Base-by-base conservation (phyloP, 2,113 vertebrate genomes). In the Hippoglossus stenolepis region DNA sequence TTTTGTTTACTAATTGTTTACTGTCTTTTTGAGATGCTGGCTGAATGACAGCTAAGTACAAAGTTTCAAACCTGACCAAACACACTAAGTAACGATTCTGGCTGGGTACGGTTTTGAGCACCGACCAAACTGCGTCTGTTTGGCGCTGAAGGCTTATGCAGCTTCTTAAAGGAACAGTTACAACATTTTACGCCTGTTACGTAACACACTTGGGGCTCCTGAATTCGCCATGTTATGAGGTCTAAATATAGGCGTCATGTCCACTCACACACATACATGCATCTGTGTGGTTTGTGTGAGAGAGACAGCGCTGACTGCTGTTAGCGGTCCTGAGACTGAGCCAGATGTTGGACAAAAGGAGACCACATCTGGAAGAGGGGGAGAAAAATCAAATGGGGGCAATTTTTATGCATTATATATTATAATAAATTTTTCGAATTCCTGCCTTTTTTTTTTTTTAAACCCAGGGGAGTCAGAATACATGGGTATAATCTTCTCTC, bases 261-360 rank as follows among this genome's bases (percentile, higher is more conserved):
- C 21, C 15, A 28, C 45, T 40, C 35, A 43, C 54, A 38, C 35
- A 26, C 24, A 26, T 31, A 74, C 23, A 70, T 43, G 35, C 26
- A 49, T 75, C 57, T 82, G 71, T 61, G 58, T 51, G 59, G 14
- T 82, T 62, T 56, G 66, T 13, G 35, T 40, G 6, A 0, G 9
- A 47, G 31, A 57, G 38, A 12, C 11, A 13, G 40, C 2, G 17
- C 65, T 18, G 31, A 73, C 75, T 80, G 75, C 65, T 76, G 66
- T 65, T 69, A 65, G 71, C 83, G 64, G 73, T 65, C 79, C 74
- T 85, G 79, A 78, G 81, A 90, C 72, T 54, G 23, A 71, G 66
- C 51, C 74, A 69, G 31, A 31, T 31, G 65, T 67, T 68, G 82
- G 17, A 63, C n/a, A 12, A 54, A 26, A 47, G 47, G 65, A 57